Evolutionary conservation across 2,113 vertebrate species (phyloP).

Genomic region (Furnarius figulus): DNA sequence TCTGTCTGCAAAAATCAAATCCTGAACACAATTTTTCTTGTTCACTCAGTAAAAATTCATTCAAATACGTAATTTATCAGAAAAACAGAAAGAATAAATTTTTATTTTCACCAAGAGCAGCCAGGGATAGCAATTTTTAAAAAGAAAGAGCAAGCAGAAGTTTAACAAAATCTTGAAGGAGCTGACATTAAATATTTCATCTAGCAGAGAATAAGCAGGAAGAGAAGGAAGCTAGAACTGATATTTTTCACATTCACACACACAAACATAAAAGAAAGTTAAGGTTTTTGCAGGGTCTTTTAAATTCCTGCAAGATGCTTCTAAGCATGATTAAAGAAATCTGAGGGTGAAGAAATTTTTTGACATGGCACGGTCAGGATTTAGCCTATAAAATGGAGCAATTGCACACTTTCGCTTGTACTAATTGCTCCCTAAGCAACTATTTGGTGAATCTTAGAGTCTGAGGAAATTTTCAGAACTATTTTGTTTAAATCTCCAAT

Average conservation of each 20-base stretch:
- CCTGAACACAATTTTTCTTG: neutral
- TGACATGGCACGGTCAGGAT: neutral
- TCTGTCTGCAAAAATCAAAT: neutral
- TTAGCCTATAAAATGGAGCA: neutral
- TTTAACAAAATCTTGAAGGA: neutral
- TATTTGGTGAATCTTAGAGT: neutral
- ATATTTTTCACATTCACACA: neutral
- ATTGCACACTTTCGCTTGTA: neutral
- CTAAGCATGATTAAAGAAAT: neutral
- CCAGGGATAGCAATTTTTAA: neutral
- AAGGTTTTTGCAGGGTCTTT: neutral
- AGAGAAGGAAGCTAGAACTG: neutral
- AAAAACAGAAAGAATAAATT: neutral
- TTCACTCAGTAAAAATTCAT: neutral
- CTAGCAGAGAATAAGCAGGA: neutral
- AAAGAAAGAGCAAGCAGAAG: neutral
- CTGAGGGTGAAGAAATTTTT: neutral
- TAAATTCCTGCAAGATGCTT: neutral
- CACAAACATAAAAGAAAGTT: neutral
- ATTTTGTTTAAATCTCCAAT: neutral
- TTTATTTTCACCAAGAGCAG: neutral
- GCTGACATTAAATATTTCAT: neutral
- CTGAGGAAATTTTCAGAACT: neutral
- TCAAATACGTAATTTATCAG: neutral
- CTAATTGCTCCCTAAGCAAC: neutral